Conservation (phyloP, 2,797 vertebrate genomes). For the Typhlichthys eigenmanni region DNA sequence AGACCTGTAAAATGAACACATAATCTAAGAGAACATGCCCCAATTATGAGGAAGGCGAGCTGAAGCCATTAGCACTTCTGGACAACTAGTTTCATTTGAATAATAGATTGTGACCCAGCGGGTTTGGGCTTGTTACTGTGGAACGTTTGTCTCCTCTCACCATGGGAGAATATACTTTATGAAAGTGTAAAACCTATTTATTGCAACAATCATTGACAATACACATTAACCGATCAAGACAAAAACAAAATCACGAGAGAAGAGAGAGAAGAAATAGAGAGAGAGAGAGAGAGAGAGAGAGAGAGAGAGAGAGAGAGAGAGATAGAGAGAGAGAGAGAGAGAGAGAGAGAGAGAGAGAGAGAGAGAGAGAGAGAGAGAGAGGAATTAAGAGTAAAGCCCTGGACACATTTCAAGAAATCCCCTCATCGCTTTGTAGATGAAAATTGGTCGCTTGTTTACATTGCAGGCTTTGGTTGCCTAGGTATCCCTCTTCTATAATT, state of each 20-base stretch:
- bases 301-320: neutral
- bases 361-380: neutral
- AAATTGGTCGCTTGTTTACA: too few relatives aligned
- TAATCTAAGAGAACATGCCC: conserved; percentile 37
- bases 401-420: too few relatives aligned
- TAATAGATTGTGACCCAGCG: conserved; percentile 58
- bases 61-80: conserved; percentile 56
- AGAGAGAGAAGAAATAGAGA: too few relatives aligned
- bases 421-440: too few relatives aligned
- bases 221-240: too few relatives aligned
- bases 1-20: conserved; percentile 27
- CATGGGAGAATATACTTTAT: neutral
- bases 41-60: conserved; percentile 41
- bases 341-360: neutral
- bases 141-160: conserved; percentile 23
- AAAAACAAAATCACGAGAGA: too few relatives aligned
- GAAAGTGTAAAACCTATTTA: neutral
- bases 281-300: too few relatives aligned
- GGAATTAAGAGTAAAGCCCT: neutral
- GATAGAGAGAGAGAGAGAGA: too few relatives aligned
- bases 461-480: too few relatives aligned
- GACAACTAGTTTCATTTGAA: conserved; percentile 56
- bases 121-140: conserved; percentile 52
- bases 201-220: too few relatives aligned
- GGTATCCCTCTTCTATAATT: too few relatives aligned